phyloP scores from a whole-genome alignment of 2,888 invertebrate genomes.

The Maniola hyperantus region DNA sequence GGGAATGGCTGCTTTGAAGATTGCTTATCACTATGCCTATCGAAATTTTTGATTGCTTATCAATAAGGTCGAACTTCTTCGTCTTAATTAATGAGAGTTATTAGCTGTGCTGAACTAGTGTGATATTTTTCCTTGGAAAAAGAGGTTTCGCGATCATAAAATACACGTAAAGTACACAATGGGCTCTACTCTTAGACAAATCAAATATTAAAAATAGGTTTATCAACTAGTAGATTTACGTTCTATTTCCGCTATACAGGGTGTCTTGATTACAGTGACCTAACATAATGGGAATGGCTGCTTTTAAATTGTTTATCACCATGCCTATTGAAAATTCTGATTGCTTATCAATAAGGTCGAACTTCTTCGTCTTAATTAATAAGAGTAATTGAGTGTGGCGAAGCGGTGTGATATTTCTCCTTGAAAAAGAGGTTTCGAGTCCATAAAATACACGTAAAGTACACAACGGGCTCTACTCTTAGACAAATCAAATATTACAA shows the following conservation, averaged over 20 bases:
- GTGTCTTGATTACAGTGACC: slow-evolving; percentile 18
- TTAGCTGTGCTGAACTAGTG: background rate
- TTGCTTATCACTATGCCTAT: slow-evolving; percentile 24
- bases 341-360: slow-evolving; percentile 27
- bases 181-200: background rate
- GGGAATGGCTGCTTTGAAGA: slow-evolving; percentile 19
- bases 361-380: slow-evolving; percentile 1
- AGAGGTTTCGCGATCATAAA: background rate
- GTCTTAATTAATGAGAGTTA: background rate
- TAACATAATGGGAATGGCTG: slow-evolving; percentile 25
- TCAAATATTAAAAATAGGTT: slow-evolving; percentile 16
- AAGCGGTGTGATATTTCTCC: background rate
- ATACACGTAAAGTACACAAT: too few relatives aligned
- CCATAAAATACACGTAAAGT: too few relatives aligned
- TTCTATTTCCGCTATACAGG: slow-evolving; percentile 24
- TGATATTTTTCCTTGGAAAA: background rate
- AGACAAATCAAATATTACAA: slow-evolving; percentile 13
- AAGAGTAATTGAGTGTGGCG: too few relatives aligned
- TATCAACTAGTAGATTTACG: slow-evolving; percentile 26
- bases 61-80: slow-evolving; percentile 24
- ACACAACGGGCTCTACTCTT: too few relatives aligned
- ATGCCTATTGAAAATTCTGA: slow-evolving; percentile 30
- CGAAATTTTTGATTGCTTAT: slow-evolving; percentile 27
- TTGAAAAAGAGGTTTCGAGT: background rate
- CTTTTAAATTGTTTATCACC: slow-evolving; percentile 20